Conservation (phyloP, 1,140 invertebrate species). For the Leptopilina clavipes region DNA sequence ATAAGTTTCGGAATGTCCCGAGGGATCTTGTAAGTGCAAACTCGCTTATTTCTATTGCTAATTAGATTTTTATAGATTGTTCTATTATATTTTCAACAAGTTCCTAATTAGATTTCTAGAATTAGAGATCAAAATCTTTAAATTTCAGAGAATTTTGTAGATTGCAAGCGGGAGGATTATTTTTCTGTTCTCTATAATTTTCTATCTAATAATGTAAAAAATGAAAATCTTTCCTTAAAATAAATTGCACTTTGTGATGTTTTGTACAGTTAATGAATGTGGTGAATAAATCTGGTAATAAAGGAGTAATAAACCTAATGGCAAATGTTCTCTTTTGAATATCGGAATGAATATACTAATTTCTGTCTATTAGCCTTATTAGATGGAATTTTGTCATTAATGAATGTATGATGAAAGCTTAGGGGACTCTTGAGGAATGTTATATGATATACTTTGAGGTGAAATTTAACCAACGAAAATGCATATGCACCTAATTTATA, state of each 20-base stretch:
- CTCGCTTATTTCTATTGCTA: not conserved
- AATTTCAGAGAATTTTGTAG: not conserved
- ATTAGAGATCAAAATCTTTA: not conserved
- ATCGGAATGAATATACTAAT: not conserved
- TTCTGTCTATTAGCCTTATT: slow-evolving; percentile 5
- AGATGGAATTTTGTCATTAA: slow-evolving; percentile 4
- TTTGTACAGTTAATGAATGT: too few species aligned
- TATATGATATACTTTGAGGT: not conserved
- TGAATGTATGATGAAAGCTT: not conserved
- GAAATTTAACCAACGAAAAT: not conserved
- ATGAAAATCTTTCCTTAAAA: too few species aligned
- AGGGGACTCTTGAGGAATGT: not conserved
- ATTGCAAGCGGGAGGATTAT: not conserved
- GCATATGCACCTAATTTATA: not conserved
- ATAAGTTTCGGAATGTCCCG: slow-evolving; percentile 20
- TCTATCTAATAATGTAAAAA: too few species aligned
- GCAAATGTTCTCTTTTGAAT: not conserved
- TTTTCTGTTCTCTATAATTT: too few species aligned
- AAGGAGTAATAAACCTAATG: not conserved
- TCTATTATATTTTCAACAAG: not conserved
- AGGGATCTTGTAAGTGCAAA: not conserved
- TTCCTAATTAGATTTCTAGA: not conserved
- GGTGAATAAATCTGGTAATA: not conserved
- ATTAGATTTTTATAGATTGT: slow-evolving; percentile 1
- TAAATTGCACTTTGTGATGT: not conserved